Percentiles rank a stretch among this genome's conserved stretches.
Conservation (phyloP, 1,140 invertebrate species). For the Nomia melanderi region DNA sequence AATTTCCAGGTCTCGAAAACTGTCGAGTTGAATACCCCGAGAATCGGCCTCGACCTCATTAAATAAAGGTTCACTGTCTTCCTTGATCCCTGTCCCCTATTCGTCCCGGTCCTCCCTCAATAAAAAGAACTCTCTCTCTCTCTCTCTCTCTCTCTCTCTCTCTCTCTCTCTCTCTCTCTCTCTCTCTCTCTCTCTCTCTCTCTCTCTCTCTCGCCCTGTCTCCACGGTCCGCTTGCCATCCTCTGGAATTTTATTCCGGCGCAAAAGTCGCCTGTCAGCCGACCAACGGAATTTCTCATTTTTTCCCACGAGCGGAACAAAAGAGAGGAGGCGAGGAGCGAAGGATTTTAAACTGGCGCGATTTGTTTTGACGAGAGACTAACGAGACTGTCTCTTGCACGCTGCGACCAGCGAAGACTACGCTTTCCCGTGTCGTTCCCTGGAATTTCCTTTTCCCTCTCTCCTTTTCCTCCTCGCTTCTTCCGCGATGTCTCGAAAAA, state of each 20-base stretch:
- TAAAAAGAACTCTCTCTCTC: too few relatives aligned
- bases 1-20: too few relatives aligned
- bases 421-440: conserved; percentile 50
- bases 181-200: too few relatives aligned
- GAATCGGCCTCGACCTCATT: too few relatives aligned
- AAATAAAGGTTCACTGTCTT: too few relatives aligned
- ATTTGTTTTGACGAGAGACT: conserved; percentile 66
- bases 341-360: conserved; percentile 54
- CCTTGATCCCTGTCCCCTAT: too few relatives aligned
- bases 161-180: too few relatives aligned
- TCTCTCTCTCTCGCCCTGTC: too few relatives aligned
- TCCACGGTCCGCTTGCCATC: too few relatives aligned
- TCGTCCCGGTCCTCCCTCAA: too few relatives aligned
- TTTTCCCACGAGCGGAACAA: not conserved
- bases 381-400: conserved; percentile 63
- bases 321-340: not conserved
- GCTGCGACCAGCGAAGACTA: conserved; percentile 33
- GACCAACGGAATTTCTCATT: not conserved
- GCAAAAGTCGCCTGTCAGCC: not conserved
- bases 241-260: not conserved
- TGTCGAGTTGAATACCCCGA: too few relatives aligned
- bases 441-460: conserved; percentile 3
- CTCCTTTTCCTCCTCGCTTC: not conserved
- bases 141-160: too few relatives aligned
- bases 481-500: not conserved